Evolutionary conservation across 2,888 invertebrate species (phyloP).

Genomic region (Polydrusus tereticollis): DNA sequence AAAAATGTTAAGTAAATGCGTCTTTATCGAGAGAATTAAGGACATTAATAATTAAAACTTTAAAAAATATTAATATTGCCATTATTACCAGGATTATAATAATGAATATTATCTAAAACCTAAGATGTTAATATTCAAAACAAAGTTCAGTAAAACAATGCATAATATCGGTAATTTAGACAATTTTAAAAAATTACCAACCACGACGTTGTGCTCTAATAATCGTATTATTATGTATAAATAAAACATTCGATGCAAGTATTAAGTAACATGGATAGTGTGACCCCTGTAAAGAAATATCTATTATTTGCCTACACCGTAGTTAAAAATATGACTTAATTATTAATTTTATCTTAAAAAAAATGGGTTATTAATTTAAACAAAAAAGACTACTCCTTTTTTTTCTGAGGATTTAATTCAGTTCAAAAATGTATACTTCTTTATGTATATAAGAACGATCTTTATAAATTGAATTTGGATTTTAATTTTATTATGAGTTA

Average conservation of each 20-base stretch:
- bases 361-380: too few relatives aligned
- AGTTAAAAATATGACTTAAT: background rate
- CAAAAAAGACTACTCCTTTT: too few relatives aligned
- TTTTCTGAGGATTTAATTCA: background rate
- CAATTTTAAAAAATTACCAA: constrained; percentile 2
- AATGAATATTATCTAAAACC: too few relatives aligned
- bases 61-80: too few relatives aligned
- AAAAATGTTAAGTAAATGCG: background rate
- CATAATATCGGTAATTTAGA: background rate
- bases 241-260: constrained; percentile 20
- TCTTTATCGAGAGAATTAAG: background rate
- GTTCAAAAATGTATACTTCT: background rate
- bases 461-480: too few relatives aligned
- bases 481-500: too few relatives aligned
- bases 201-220: constrained; percentile 33
- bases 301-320: background rate
- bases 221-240: constrained; percentile 13
- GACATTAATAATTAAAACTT: background rate
- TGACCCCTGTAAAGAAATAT: constrained; percentile 21
- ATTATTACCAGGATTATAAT: too few relatives aligned
- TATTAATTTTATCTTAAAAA: background rate
- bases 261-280: constrained; percentile 25
- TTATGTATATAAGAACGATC: too few relatives aligned
- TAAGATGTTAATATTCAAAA: too few relatives aligned
- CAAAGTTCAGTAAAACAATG: background rate